Evolutionary conservation across 2,888 invertebrate species (phyloP), one percentile per base, ranked within the genome.

Genomic region (Idaea dimidiata): DNA sequence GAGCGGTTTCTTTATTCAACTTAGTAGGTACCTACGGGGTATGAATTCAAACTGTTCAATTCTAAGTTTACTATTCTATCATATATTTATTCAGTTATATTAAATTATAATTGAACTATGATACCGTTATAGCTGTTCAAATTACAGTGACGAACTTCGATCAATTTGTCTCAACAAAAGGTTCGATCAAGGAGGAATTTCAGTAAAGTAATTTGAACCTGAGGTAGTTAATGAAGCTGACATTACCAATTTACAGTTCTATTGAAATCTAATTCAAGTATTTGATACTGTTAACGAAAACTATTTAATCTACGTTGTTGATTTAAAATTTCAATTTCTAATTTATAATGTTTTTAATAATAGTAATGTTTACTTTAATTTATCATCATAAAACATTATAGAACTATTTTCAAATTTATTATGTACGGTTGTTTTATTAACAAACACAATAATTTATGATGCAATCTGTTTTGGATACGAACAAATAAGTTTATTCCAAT

Each of bases 401-500:
- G 62, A 58, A 64, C 63, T 60, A 62, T 77, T 77, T 79, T 80
- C 78, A 80, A 81, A 69, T 78, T 75, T 73, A 77, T 75, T 74
- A 70, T 18, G 75, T 75, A 72, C 69, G 72, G 77, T 74, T 74
- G 78, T 79, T 78, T 79, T 74, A 79, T 79, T 76, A 79, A 76
- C 67, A 72, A 76, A 80, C 78, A 77, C 67, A 77, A 75, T 79
- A 77, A 86, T 85, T 85, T 82, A 85, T 81, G 71, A 72, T 68
- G 75, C 77, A 80, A 83, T 82, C 78, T 78, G 69, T 73, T 72
- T 70, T 75, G 76, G 79, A 75, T 75, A 80, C 80, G 79, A 86
- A 86, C 85, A 86, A 88, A 87, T 87, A 84, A 84, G 82, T 83
- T 84, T 81, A 85, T 87, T 82, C 83, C 83, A 86, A 87, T 87